A percentile compares a stretch with the other conserved stretches of the same genome.
Conservation (phyloP, 2,888 invertebrate genomes). For the Choreutis nemorana region DNA sequence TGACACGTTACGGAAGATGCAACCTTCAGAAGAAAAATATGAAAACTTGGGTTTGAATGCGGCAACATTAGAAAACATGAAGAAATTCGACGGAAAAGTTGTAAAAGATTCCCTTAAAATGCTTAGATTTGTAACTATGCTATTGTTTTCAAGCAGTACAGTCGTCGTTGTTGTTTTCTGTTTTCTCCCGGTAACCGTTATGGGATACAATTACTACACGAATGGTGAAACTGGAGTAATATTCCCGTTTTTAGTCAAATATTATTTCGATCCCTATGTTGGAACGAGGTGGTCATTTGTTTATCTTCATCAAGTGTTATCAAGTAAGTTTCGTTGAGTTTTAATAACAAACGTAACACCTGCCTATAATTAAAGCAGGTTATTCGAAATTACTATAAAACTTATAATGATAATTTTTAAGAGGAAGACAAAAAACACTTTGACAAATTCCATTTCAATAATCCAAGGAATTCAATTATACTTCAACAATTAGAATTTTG, state of each 20-base stretch:
- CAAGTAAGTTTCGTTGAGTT: slow-evolving; percentile 36
- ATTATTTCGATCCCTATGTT: slow-evolving; percentile 28
- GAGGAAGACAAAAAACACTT: too few species aligned
- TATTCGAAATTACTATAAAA: too few species aligned
- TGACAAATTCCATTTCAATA: too few species aligned
- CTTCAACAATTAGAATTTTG: too few species aligned
- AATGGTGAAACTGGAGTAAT: slow-evolving; percentile 20
- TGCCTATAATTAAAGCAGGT: too few species aligned
- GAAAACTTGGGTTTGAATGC: slow-evolving; percentile 2
- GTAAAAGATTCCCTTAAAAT: slow-evolving; percentile 19
- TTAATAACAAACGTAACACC: too few species aligned
- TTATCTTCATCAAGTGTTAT: slow-evolving; percentile 32
- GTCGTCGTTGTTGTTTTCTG: slow-evolving; percentile 25
- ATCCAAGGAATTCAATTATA: too few species aligned
- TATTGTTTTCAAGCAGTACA: slow-evolving; percentile 16
- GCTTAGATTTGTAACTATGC: slow-evolving; percentile 17
- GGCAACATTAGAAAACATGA: slow-evolving; percentile 1
- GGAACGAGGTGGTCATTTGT: slow-evolving; percentile 23
- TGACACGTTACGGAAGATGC: too few species aligned
- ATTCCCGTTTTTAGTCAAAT: slow-evolving; percentile 31
- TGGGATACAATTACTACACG: slow-evolving; percentile 21
- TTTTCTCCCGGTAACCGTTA: slow-evolving; percentile 22
- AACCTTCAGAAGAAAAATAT: slow-evolving; percentile 3
- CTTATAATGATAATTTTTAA: too few species aligned
- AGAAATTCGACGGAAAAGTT: slow-evolving; percentile 15